Evolutionary conservation across 2,888 invertebrate species (phyloP).

Genomic region (Cactoblastis cactorum): DNA sequence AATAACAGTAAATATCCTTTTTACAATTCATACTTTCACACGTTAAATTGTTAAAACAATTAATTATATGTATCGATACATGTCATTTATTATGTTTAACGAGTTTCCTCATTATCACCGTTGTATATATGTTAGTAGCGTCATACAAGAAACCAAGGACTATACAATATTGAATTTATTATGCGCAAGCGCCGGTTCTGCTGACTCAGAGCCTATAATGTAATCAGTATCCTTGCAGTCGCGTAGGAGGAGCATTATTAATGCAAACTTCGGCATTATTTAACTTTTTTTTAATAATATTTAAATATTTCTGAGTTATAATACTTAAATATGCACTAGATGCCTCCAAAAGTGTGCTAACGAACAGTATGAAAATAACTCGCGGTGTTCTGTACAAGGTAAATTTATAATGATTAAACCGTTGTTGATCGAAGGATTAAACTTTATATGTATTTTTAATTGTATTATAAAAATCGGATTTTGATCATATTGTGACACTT

Average conservation of each 20-base stretch:
- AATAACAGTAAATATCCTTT: no score
- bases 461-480: neutral
- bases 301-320: neutral
- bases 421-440: no score
- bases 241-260: neutral
- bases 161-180: slow-evolving; percentile 1
- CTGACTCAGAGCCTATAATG: neutral
- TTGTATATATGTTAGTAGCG: neutral
- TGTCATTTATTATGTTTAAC: neutral
- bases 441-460: no score
- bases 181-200: neutral
- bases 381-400: neutral
- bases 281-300: neutral
- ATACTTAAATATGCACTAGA: no score
- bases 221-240: slow-evolving; percentile 12
- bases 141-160: neutral
- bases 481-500: no score
- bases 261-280: neutral
- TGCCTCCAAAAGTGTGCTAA: neutral
- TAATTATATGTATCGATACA: no score
- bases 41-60: no score
- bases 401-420: neutral
- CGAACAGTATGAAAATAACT: neutral
- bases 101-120: neutral
- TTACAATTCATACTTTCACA: no score